Base-by-base conservation (phyloP, 2,797 vertebrate genomes). In the Decapterus maruadsi region DNA sequence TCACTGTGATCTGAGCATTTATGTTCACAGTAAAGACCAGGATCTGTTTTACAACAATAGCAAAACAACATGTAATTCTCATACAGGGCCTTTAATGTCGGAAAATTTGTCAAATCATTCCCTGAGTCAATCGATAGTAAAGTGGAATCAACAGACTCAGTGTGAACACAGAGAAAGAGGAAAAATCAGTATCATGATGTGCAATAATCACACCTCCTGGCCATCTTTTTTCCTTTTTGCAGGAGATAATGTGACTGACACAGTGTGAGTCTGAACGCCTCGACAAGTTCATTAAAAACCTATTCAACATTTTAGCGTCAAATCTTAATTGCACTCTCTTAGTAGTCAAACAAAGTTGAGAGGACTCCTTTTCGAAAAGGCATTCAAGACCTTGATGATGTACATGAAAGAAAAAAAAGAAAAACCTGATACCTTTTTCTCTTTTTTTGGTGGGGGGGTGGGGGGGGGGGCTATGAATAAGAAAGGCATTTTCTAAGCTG, bases 241-340 rank as follows among this genome's bases (percentile, higher is more conserved):
- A 19, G 10, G 1, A 68, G 46, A 29, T 6, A 48, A 73, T 50
- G 16, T 40, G 56, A 50, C 31, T 57, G 34, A 75, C 82, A 68
- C 36, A 68, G 20, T 10, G 8, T 36, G 26, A 68, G 42, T 69
- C 53, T 56, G 58, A 83, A 60, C 54, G 8, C 54, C n/a, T 56
- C 60, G 68, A 74, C 60, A 80, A 43, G 29, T 65, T 77, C 46
- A 78, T 84, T 76, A 72, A 86, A 77, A 73, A 81, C n/a, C 63
- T 58, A 55, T 82, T 72, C 40, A 59, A 36, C 45, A 38, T 6
- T 59, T 80, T 54, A 8, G n/a, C 80, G 50, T 70, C 5, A 77
- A 50, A 60, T 77, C 50, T 60, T 81, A 80, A 84, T 67, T 74
- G 50, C 62, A n/a, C 58, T 46, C 26, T 68, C 45, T 68, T 34